Conservation (phyloP, 92 coral and sea anemone species). For the Epizoanthus ramosus region DNA sequence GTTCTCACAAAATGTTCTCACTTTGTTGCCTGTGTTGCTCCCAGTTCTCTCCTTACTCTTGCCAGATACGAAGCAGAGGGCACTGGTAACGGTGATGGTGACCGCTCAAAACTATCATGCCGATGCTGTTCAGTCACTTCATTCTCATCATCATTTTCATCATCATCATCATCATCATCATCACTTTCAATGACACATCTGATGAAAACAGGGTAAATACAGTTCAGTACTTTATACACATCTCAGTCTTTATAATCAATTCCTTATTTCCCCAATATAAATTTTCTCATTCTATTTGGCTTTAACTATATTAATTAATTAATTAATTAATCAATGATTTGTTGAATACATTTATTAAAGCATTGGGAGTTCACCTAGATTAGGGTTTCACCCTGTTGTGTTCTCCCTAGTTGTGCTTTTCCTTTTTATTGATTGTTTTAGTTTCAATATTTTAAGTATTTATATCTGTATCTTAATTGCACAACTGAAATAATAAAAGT, state of each 20-base stretch:
- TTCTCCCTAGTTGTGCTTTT: too few relatives aligned
- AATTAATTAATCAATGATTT: too few relatives aligned
- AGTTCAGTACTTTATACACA: not conserved
- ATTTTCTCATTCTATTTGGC: too few relatives aligned
- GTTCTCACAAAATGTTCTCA: not conserved
- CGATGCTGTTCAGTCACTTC: not conserved
- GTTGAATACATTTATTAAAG: too few relatives aligned
- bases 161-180: not conserved
- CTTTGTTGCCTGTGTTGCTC: constrained; percentile 28
- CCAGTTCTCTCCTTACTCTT: constrained; percentile 38
- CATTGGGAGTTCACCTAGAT: too few relatives aligned
- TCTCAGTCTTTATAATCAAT: not conserved
- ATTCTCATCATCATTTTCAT: not conserved
- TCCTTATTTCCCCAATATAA: too few relatives aligned
- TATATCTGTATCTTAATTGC: too few relatives aligned
- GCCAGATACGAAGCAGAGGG: constrained; percentile 30
- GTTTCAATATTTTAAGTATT: too few relatives aligned
- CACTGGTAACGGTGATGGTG: constrained; percentile 80
- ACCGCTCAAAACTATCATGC: constrained; percentile 42
- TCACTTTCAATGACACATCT: constrained; percentile 22
- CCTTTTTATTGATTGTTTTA: too few relatives aligned
- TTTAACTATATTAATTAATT: too few relatives aligned
- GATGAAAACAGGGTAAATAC: not conserved
- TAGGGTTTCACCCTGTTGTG: too few relatives aligned
- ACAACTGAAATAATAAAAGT: too few relatives aligned